Conservation (phyloP, 2,113 vertebrate genomes). For the Melanerpes aurifrons region DNA sequence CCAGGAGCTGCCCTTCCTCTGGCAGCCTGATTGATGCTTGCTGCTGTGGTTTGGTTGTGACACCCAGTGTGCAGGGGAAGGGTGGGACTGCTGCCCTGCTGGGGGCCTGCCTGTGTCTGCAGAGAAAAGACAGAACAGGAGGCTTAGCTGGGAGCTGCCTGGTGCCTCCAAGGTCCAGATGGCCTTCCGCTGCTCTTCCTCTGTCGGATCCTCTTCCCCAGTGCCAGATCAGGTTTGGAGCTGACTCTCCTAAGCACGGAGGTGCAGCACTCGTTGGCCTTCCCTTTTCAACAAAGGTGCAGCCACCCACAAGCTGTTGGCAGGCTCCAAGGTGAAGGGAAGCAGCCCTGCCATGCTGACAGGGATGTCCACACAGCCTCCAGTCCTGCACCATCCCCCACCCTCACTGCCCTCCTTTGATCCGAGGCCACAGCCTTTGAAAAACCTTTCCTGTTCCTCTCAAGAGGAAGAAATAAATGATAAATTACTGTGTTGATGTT, state of each 20-base stretch:
- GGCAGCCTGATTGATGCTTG: not conserved
- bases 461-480: slow-evolving; percentile 45
- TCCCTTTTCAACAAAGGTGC: not conserved
- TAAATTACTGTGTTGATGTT: slow-evolving; percentile 38
- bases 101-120: not conserved
- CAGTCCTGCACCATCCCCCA: not conserved
- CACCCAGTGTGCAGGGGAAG: not conserved
- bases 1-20: rapidly evolving
- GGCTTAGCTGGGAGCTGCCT: not conserved
- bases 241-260: not conserved
- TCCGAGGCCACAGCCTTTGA: not conserved
- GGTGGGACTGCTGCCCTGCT: not conserved
- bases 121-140: not conserved
- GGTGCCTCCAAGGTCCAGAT: not conserved
- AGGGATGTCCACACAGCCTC: not conserved
- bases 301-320: not conserved
- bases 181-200: not conserved
- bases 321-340: not conserved
- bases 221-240: not conserved
- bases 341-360: rapidly evolving
- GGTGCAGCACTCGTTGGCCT: not conserved
- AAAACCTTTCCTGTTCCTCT: slow-evolving; percentile 49
- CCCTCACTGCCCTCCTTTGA: not conserved
- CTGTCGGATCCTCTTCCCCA: not conserved
- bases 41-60: not conserved